Base-by-base conservation (phyloP, 1,140 invertebrate species). In the Ceratina japonica region DNA sequence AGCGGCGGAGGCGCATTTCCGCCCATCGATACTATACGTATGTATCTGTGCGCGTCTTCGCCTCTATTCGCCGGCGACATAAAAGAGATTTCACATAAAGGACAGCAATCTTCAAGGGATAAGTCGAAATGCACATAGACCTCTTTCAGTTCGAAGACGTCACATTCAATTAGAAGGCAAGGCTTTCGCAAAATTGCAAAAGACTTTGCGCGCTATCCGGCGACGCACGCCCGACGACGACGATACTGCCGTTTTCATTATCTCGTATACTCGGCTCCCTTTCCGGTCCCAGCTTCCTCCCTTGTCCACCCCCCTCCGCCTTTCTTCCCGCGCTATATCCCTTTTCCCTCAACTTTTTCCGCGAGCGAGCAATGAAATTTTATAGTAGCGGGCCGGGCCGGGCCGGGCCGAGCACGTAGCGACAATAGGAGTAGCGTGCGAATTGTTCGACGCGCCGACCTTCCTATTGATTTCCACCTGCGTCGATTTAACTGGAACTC, bases 381-480 rank as follows among this genome's bases (percentile, higher is more conserved):
- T 84, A 70, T 80, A 75, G 61, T 56, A 54, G 20, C 65, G 27
- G 58, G 24, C 20, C 75, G 24, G 37, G 8, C n/a, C n/a, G n/a
- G n/a, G n/a, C n/a, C n/a, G n/a, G n/a, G n/a, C n/a, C 27, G 58
- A 72, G 70, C 77, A 74, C 70, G 71, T 74, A 65, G 70, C 77
- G 71, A 61, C 77, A 74, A 79, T 79, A 79, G 77, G 59, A 82
- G 75, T 66, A 73, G 54, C 80, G 76, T 51, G 61, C 78, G 81
- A 84, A 79, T 84, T 79, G 77, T 84, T 83, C 82, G 82, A 80
- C 77, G 72, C 54, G 72, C 54, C 62, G 77, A 62, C 66, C 69
- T 61, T 69, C 78, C 83, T 84, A 84, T 84, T 83, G 83, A 84
- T 84, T 84, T 84, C 73, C 64, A 84, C 78, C 82, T 84, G 82